phyloP scores from a whole-genome alignment of 2,113 vertebrate species.

The Zosterops lateralis region DNA sequence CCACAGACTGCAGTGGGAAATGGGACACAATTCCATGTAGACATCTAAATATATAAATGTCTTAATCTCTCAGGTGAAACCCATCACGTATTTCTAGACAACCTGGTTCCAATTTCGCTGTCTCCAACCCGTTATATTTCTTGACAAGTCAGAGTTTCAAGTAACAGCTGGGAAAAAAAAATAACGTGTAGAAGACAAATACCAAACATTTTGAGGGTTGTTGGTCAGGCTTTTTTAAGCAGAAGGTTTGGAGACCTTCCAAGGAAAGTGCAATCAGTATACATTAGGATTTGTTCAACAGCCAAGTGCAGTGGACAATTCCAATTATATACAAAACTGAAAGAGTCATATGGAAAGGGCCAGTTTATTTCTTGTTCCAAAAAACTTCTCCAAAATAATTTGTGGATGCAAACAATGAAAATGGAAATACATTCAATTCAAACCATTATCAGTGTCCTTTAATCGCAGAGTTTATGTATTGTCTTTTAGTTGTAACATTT shows the following conservation, averaged over 20 bases:
- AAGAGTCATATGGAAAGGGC: neutral
- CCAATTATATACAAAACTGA: neutral
- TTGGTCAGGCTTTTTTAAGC: neutral
- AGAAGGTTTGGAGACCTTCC: neutral
- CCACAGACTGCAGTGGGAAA: neutral
- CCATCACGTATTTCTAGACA: neutral
- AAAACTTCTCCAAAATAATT: neutral
- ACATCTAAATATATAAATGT: neutral
- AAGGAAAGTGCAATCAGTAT: neutral
- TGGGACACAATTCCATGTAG: neutral
- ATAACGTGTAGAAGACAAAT: neutral
- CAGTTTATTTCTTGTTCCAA: neutral
- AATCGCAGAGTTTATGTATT: neutral
- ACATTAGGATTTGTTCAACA: neutral
- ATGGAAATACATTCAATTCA: neutral
- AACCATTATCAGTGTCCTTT: neutral
- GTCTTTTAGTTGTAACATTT: neutral
- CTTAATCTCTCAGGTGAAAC: neutral
- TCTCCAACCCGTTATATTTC: neutral
- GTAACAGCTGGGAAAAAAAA: neutral
- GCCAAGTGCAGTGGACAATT: neutral
- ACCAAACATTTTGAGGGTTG: neutral
- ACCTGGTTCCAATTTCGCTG: neutral
- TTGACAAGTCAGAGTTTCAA: neutral
- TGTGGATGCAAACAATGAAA: neutral